phyloP scores from a whole-genome alignment of 2,888 invertebrate genomes.

The Onchidella celtica region DNA sequence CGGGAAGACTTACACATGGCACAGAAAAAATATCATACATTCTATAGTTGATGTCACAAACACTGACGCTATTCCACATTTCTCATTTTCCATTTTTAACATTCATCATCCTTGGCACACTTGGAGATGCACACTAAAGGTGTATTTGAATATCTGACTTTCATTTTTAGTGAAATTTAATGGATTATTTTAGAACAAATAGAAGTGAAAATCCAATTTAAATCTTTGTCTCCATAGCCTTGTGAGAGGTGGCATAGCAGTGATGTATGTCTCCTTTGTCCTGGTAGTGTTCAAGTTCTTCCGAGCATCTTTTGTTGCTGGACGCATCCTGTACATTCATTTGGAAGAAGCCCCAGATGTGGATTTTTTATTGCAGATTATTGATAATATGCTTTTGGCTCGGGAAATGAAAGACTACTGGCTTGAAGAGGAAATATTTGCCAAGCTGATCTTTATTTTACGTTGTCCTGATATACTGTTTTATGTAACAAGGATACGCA shows the following conservation, averaged over 20 bases:
- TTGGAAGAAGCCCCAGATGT: constrained; percentile 37
- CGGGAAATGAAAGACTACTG: constrained; percentile 47
- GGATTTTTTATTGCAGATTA: constrained; percentile 19
- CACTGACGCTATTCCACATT: no score
- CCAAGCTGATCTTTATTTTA: constrained; percentile 43
- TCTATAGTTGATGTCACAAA: no score
- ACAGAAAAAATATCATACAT: no score
- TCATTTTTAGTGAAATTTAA: no score
- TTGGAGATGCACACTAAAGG: no score
- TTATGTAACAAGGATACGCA: constrained; percentile 29
- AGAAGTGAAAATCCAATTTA: no score
- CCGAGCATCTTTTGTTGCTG: constrained; percentile 11
- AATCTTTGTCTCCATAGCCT: no score
- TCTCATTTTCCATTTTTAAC: no score
- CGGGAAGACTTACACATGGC: no score
- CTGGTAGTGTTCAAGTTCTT: constrained; percentile 41
- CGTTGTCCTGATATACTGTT: constrained; percentile 46
- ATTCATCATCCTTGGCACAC: no score
- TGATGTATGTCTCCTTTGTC: constrained; percentile 43
- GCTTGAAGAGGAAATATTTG: constrained; percentile 47
- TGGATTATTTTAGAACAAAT: no score
- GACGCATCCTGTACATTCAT: constrained; percentile 26
- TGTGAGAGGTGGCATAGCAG: constrained; percentile 34
- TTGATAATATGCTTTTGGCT: constrained; percentile 33
- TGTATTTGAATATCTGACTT: no score